Percentiles rank a stretch among this genome's conserved stretches.
phyloP scores from a whole-genome alignment of 2,797 vertebrate species.

The Malacoraja senta region DNA sequence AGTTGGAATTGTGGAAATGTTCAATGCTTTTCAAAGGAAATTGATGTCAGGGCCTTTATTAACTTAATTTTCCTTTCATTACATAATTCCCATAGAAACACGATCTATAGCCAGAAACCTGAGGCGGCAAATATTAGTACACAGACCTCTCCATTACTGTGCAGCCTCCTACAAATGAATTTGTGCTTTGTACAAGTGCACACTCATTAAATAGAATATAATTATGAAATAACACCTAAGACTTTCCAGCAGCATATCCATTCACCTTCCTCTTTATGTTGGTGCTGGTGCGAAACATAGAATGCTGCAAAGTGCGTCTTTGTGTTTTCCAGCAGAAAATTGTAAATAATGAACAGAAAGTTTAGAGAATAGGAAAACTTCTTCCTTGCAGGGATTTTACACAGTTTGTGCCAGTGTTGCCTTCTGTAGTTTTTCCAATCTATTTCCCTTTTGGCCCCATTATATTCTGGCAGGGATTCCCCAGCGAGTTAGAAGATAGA shows the following conservation, averaged over 20 bases:
- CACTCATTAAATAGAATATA: not conserved
- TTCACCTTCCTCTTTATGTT: not conserved
- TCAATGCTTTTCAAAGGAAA: not conserved
- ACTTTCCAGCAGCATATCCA: not conserved
- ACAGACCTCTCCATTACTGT: too few species aligned
- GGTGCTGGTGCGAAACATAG: too few species aligned
- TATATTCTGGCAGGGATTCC: slow-evolving; percentile 1
- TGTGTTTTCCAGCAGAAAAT: not conserved
- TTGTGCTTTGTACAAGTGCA: not conserved
- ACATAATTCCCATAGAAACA: not conserved
- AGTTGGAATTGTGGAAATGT: not conserved
- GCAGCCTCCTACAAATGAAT: not conserved
- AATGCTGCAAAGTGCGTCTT: not conserved
- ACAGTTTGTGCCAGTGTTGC: not conserved
- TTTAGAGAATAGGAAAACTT: not conserved
- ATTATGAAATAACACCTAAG: not conserved
- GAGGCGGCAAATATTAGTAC: not conserved
- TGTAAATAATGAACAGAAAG: not conserved
- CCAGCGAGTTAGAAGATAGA: slow-evolving; percentile 12
- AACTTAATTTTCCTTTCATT: not conserved
- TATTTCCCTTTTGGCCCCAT: slow-evolving; percentile 23
- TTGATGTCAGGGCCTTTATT: not conserved
- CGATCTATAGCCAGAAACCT: not conserved
- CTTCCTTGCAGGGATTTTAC: not conserved
- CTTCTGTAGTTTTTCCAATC: slow-evolving; percentile 24